phyloP scores from a whole-genome alignment of 1,140 invertebrate species.

The Apis laboriosa region DNA sequence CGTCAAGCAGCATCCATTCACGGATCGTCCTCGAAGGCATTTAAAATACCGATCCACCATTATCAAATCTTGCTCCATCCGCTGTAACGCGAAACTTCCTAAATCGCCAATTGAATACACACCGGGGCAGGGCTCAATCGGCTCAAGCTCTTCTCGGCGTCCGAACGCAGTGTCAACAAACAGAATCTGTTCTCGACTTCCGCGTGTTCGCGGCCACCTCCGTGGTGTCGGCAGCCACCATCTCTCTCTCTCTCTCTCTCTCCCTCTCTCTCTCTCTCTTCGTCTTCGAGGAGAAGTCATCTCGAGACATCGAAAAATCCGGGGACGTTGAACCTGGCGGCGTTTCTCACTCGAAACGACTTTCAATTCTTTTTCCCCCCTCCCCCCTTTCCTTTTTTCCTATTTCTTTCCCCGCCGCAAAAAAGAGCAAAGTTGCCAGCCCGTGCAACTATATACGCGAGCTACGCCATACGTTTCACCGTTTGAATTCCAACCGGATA shows the following conservation, averaged over 20 bases:
- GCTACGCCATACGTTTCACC: constrained; percentile 1
- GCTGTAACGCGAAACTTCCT: constrained; percentile 1
- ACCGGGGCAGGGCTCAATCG: not conserved
- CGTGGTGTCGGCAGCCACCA: not conserved
- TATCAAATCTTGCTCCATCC: not conserved
- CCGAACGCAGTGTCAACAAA: not conserved
- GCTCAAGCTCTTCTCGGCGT: too few species aligned
- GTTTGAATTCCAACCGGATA: constrained; percentile 25
- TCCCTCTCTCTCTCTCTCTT: too few species aligned
- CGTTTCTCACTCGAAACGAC: constrained; percentile 14
- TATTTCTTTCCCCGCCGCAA: not conserved
- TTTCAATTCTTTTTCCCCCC: not conserved
- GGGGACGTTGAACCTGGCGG: constrained; percentile 39
- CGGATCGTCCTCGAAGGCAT: not conserved
- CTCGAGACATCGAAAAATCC: constrained; percentile 52
- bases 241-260: too few species aligned
- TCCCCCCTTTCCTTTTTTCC: not conserved
- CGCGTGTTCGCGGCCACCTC: constrained; percentile 15
- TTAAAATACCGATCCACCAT: constrained; percentile 4
- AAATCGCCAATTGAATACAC: not conserved
- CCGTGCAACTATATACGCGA: constrained; percentile 27
- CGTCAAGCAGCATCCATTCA: not conserved
- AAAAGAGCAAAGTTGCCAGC: not conserved
- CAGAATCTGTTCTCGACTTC: constrained; percentile 11
- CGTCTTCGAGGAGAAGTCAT: not conserved